Evolutionary conservation across 1,140 invertebrate genomes (phyloP), one percentile per base, ranked within the genome.

Genomic region (Listronotus bonariensis): DNA sequence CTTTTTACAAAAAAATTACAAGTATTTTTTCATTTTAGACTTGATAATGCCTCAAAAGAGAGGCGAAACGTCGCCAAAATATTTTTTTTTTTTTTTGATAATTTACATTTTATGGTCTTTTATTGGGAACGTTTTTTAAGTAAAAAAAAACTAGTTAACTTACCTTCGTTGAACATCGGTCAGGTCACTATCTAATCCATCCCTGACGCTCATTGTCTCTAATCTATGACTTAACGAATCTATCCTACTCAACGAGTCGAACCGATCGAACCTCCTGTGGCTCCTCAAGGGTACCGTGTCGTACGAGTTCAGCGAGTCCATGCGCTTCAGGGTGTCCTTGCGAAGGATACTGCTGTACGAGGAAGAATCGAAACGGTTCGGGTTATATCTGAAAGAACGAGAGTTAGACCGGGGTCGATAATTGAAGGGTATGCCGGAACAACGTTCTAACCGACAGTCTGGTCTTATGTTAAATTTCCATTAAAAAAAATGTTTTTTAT

Each of bases 221-320:
- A 78, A 70, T 57, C 63, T 74, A 36, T 73, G 68, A 46, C 71
- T 72, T 46, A 78, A 66, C 53, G 76, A 72, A 68, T 78, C 77
- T 69, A 78, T 77, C 55, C 74, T 71, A 71, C 76, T 78, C 15
- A 78, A 66, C 31, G 77, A 78, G 57, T 78, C 77, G 60, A 74
- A 77, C 49, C 77, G 72, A 62, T 67, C 72, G 60, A 77, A 76
- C 15, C 61, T 68, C 31, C 64, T 56, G 49, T 68, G 54, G 51
- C 59, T 65, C 40, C 42, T 53, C 41, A 67, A 56, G 11, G 63
- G 63, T 20, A 65, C 42, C 11, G 63, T 65, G 45, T 75, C 71
- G 61, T 74, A 72, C 18, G 66, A 65, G 58, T 69, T 72, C 20
- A 75, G 43, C 15, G 71, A 74, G 61, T 76, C 75, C 68, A 76